Evolutionary conservation across 2,113 vertebrate species (phyloP), one percentile per base, ranked within the genome.

Genomic region (Girardinichthys multiradiatus): DNA sequence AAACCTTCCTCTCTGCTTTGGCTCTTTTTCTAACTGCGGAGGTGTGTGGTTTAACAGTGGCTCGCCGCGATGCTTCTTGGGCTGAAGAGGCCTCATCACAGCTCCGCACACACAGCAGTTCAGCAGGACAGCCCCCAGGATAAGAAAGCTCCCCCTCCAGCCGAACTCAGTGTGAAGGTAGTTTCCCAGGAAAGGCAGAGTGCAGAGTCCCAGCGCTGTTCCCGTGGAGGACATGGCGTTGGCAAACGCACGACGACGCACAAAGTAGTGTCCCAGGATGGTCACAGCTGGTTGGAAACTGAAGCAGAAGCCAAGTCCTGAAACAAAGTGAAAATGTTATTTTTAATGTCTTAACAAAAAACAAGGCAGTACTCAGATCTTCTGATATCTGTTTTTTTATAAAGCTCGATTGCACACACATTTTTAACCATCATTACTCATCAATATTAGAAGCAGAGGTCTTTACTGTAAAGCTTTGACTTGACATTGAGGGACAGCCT

Each of bases 271-370:
- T 0, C 97, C 96, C 70, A 98, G 86, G 12, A 90, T 95, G 0
- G 96, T 97, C 84, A 98, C 86, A 33, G 95, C 94, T 0, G 96
- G 94, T 84, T 98, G 97, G 92, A 97, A 98, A 84, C 95, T 94
- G 86, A 99, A 96, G 86, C 96, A 97, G 12, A 95, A 95, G n/a
- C 97, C 97, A 39, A 99, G 92, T 57, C 97, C 97, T 98, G 89
- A 0, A 60, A 72, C 0, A 14, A 48, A 0, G 12, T 10, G 48
- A 69, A 54, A 66, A 27, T 0, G 58, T 2, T 0, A 2, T n/a
- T 15, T 45, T 51, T 28, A 64, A 13, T 57, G 15, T 61, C 60
- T 58, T 14, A 17, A 0, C 19, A 39, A 2, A n/a, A 24, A 51
- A 8, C 4, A 8, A 3, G 1, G 5, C n/a, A 64, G 3, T 27